phyloP scores from a whole-genome alignment of 2,888 invertebrate species.

The Aphrophora alni region DNA sequence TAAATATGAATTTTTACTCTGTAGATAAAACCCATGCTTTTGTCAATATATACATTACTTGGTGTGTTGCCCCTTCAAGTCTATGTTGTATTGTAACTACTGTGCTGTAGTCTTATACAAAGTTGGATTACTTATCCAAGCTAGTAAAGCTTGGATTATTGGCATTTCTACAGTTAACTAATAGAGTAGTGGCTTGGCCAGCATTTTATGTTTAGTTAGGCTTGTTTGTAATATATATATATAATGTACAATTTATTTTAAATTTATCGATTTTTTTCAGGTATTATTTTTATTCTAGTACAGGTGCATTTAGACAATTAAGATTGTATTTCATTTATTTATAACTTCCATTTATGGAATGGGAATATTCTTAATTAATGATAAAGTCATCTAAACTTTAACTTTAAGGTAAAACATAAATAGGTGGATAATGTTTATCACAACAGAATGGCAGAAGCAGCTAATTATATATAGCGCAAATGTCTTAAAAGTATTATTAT shows the following conservation, averaged over 20 bases:
- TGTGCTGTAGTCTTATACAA: slow-evolving; percentile 27
- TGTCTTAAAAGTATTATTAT: too few relatives aligned
- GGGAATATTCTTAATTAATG: slow-evolving; percentile 10
- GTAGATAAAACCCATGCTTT: slow-evolving; percentile 34
- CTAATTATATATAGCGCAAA: too few relatives aligned
- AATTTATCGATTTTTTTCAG: slow-evolving; percentile 7
- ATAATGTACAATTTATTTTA: neutral
- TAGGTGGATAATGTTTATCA: neutral
- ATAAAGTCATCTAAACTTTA: neutral
- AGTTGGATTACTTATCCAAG: slow-evolving; percentile 12
- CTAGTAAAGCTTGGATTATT: neutral
- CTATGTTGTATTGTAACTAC: slow-evolving; percentile 37
- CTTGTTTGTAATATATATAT: neutral
- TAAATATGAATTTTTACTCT: slow-evolving; percentile 37
- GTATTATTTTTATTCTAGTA: slow-evolving; percentile 13
- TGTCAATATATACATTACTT: slow-evolving; percentile 37
- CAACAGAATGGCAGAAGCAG: neutral
- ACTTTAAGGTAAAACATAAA: neutral
- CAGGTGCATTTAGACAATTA: slow-evolving; percentile 31
- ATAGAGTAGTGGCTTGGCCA: slow-evolving; percentile 6
- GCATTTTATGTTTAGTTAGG: neutral
- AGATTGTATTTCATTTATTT: slow-evolving; percentile 1
- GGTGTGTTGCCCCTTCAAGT: slow-evolving; percentile 24
- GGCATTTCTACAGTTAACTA: neutral
- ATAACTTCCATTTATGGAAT: slow-evolving; percentile 11